Conservation (phyloP, 2,888 invertebrate genomes). For the Notodonta dromedarius region DNA sequence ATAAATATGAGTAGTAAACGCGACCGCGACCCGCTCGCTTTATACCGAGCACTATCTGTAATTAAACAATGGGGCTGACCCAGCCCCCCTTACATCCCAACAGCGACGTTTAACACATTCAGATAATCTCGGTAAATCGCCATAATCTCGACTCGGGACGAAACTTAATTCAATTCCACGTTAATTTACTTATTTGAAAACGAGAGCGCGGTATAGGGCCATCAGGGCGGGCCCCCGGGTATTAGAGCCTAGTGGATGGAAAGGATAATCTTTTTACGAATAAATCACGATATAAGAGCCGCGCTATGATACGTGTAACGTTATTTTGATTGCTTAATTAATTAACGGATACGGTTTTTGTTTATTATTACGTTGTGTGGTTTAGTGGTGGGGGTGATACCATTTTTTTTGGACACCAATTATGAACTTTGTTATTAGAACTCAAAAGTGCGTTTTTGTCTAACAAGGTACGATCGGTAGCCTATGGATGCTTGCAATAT, state of each 20-base stretch:
- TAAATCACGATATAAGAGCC: slow-evolving; percentile 55
- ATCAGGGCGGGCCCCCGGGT: slow-evolving; percentile 59
- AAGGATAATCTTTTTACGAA: slow-evolving; percentile 72
- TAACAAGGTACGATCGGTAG: too few species aligned
- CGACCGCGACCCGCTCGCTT: slow-evolving; percentile 51
- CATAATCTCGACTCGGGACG: slow-evolving; percentile 74
- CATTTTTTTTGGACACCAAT: too few species aligned
- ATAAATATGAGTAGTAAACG: slow-evolving; percentile 53
- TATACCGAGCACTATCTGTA: slow-evolving; percentile 68
- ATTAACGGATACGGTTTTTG: slow-evolving; percentile 5
- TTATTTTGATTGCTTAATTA: slow-evolving; percentile 20
- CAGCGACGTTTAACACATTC: slow-evolving; percentile 77
- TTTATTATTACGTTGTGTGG: background rate
- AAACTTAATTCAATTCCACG: slow-evolving; percentile 78
- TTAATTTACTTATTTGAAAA: slow-evolving; percentile 80
- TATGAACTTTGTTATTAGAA: too few species aligned
- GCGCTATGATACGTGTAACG: slow-evolving; percentile 26
- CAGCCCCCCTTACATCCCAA: slow-evolving; percentile 67
- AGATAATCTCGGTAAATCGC: slow-evolving; percentile 79
- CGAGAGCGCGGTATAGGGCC: slow-evolving; percentile 64
- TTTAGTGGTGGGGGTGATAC: too few species aligned
- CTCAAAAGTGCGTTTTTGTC: too few species aligned
- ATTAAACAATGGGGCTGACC: slow-evolving; percentile 76
- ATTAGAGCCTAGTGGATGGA: slow-evolving; percentile 59
- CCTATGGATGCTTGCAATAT: too few species aligned